phyloP scores from a whole-genome alignment of 2,888 invertebrate genomes.

The Cotesia congregata region DNA sequence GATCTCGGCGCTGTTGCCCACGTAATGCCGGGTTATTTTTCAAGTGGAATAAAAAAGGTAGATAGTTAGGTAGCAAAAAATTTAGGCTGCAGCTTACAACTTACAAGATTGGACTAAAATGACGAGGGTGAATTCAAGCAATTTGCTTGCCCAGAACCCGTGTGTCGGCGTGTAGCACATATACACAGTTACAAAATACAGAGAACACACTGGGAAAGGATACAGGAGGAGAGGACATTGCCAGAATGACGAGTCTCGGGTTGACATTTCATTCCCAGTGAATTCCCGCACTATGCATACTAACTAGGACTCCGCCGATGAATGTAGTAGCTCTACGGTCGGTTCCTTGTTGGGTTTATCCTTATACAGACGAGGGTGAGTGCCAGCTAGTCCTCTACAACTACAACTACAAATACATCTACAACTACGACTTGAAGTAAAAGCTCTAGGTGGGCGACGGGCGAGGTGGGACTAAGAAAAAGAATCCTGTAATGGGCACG shows the following conservation, averaged over 20 bases:
- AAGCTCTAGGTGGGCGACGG: too few species aligned
- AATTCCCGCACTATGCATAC: conserved; percentile 70
- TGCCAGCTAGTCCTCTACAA: not conserved
- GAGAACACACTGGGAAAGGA: conserved; percentile 4
- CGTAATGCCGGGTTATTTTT: conserved; percentile 9
- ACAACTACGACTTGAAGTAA: not conserved
- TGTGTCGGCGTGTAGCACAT: conserved; percentile 1
- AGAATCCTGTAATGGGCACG: conserved; percentile 35
- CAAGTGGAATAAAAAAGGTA: not conserved
- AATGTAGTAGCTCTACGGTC: conserved; percentile 26
- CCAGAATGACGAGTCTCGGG: conserved; percentile 68
- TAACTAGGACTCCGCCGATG: conserved; percentile 61
- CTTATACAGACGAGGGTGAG: not conserved
- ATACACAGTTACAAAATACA: conserved; percentile 18
- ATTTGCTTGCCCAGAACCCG: conserved; percentile 12
- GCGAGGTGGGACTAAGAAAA: conserved; percentile 38
- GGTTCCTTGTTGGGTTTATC: conserved; percentile 30
- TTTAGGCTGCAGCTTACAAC: conserved; percentile 1
- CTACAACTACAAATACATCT: not conserved
- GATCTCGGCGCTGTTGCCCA: not conserved
- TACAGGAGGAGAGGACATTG: conserved; percentile 55
- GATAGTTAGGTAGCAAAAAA: not conserved
- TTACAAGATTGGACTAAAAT: conserved; percentile 2
- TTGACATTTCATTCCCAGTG: conserved; percentile 69
- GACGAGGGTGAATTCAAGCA: conserved; percentile 7